Base-by-base conservation (phyloP, 2,888 invertebrate species). In the Physocephala rufipes region DNA sequence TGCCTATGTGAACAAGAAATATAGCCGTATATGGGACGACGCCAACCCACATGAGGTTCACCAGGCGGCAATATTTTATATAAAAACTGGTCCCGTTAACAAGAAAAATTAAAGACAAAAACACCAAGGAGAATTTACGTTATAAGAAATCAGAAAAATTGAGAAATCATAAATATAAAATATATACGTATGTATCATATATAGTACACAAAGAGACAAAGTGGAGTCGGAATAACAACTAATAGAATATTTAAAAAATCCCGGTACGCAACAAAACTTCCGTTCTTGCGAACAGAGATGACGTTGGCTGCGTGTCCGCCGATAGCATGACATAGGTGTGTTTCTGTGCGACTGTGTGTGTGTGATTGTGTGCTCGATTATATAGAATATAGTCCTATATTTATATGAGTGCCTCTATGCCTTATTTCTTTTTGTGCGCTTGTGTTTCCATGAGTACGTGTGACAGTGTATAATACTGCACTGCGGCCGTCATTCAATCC, bases 171-270 rank as follows among this genome's bases (percentile, higher is more conserved):
- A 7, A 4, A 9, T 36, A 36, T 36, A 36, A 7, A 36, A 7
- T 9, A 4, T 36, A 36, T 36, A 36, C 9, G 9, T 36, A 9
- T 36, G 9, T 36, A 7, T 36, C 36, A 4, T 36, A 36, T 36
- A 36, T 36, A 9, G 9, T 36, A 36, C 36, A 4, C 13, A 53
- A 9, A 24, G 19, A 26, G 12, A 58, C n/a, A 49, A 49, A 49
- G 49, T 26, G 64, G n/a, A 28, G 26, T 49, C 19, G 45, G 16
- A 9, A n/a, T 28, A 2, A 61, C 43, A 49, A 49, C 64, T 64
- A 64, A 64, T 64, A 64, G 49, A 61, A 64, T 64, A 64, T 64
- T 58, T 58, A 26, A 49, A 64, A 64, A 64, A 64, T 64, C 64
- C 45, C 47, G 45, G 47, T 47, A 47, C 47, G 64, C 64, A 43